These are phyloP conservation scores for Tringa solitaria DNA, from an alignment of 2,113 vertebrate species.

Conservation along the genomic window DNA sequence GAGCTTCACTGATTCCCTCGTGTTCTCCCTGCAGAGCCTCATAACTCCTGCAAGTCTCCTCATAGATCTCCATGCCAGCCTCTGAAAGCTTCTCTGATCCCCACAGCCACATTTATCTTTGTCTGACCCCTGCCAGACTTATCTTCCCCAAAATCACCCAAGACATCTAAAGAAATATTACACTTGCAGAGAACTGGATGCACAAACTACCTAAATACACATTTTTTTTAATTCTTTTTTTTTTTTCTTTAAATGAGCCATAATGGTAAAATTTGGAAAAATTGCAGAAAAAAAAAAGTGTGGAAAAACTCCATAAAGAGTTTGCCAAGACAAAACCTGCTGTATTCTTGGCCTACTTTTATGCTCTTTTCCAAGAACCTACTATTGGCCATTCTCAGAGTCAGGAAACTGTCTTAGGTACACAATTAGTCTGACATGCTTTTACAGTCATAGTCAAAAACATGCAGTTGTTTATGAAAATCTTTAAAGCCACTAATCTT, in stretches of 20 bases:
- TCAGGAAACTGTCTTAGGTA: not conserved
- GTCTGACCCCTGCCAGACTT: not conserved
- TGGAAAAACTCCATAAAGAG: not conserved
- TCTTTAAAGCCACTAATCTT: not conserved
- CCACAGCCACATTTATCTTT: not conserved
- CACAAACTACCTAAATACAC: not conserved
- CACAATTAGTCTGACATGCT: not conserved
- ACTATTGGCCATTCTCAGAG: not conserved
- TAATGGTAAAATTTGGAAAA: not conserved
- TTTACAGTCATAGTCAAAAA: not conserved
- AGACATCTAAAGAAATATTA: not conserved
- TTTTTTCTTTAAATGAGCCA: not conserved
- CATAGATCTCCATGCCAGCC: not conserved
- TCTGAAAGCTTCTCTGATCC: not conserved
- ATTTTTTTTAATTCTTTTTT: not conserved
- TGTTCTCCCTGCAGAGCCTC: not conserved
- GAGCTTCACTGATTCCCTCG: not conserved
- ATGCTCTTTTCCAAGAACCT: not conserved
- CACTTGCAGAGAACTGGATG: not conserved
- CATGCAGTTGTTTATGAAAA: not conserved
- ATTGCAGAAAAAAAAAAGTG: not conserved
- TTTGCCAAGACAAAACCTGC: not conserved
- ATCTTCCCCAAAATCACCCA: not conserved
- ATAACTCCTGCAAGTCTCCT: not conserved
- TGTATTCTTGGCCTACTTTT: not conserved